These are phyloP conservation scores for Neocrepidodera transversa DNA, from an alignment of 2,888 invertebrate genomes.

Conservation along the genomic window DNA sequence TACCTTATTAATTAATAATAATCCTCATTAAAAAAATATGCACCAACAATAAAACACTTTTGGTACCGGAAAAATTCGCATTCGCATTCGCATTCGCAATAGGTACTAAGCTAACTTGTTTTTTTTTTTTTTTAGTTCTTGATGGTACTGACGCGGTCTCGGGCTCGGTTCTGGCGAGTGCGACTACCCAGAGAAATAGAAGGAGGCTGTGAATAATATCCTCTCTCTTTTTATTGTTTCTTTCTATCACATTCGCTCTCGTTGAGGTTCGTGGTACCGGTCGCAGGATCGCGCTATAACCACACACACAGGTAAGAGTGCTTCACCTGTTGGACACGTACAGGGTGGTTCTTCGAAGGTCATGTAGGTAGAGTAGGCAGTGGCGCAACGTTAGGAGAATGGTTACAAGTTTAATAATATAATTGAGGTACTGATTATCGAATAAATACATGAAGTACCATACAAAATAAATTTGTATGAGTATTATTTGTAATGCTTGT, in stretches of 20 bases:
- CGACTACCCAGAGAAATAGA: constrained; percentile 2
- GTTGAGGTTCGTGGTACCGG: constrained; percentile 9
- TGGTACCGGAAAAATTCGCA: constrained; percentile 5
- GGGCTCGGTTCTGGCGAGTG: constrained; percentile 10
- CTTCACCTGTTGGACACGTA: constrained; percentile 33
- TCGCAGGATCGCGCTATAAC: constrained; percentile 1
- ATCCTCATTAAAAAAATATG: constrained; percentile 9
- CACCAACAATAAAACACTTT: constrained; percentile 1
- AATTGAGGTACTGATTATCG: too few species aligned
- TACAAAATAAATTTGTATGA: too few species aligned
- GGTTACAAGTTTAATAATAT: too few species aligned
- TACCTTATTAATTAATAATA: constrained; percentile 7
- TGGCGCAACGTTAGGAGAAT: background rate
- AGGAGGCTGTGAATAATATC: constrained; percentile 17
- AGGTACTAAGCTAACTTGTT: background rate
- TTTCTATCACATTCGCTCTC: constrained; percentile 9
- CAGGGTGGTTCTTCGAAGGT: constrained; percentile 11
- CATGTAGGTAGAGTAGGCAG: background rate
- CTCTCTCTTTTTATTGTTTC: constrained; percentile 12
- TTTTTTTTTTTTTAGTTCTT: constrained; percentile 10
- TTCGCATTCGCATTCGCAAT: constrained; percentile 4
- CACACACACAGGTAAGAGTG: constrained; percentile 28
- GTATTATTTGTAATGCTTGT: too few species aligned
- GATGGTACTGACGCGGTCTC: background rate
- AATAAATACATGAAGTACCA: too few species aligned